Evolutionary conservation across 2,888 invertebrate species (phyloP), one percentile per base, ranked within the genome.

Genomic region (Sphecodes monilicornis): DNA sequence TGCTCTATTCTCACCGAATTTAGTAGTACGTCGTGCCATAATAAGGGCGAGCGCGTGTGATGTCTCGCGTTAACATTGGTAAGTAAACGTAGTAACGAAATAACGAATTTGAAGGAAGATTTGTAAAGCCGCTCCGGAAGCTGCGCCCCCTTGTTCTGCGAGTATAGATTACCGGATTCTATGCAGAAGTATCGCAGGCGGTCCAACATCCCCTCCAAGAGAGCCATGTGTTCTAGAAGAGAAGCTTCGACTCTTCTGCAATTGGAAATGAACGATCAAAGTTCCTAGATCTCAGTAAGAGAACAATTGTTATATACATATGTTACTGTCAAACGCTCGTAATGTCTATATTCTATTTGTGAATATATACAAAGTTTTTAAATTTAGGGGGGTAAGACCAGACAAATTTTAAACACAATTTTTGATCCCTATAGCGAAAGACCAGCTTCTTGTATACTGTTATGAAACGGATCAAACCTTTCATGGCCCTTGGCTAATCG

Each of bases 191-290:
- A 92, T 36, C 97, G 96, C 77, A 98, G 93, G 39, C 97, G 96
- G 93, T 97, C 97, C 70, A 98, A 95, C 94, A 97, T 96, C 18
- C 97, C 96, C 92, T 98, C 97, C 22, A 98, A 92, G 79, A 97
- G 95, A 0, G 97, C 96, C 74, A 97, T 97, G 92, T 98, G 98
- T 88, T 98, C 98, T 95, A 98, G 96, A 90, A 98, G 96, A 86
- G 97, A 97, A 70, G 96, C 95, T 88, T 97, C 96, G 95, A 97
- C 96, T 91, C 97, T 96, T 93, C 97, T 97, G 88, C 1, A 80
- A 88, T 46, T 3, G 6, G 32, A 80, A 32, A 29, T n/a, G 0
- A 0, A 50, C 22, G 22, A 22, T 18, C 22, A 50, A 18, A 22
- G 41, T 11, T 41, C 11, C 11, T 2, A 11, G 41, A 41, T 41